These are phyloP conservation scores for Luperina nickerlii DNA, from an alignment of 2,888 invertebrate genomes.

Conservation along the genomic window DNA sequence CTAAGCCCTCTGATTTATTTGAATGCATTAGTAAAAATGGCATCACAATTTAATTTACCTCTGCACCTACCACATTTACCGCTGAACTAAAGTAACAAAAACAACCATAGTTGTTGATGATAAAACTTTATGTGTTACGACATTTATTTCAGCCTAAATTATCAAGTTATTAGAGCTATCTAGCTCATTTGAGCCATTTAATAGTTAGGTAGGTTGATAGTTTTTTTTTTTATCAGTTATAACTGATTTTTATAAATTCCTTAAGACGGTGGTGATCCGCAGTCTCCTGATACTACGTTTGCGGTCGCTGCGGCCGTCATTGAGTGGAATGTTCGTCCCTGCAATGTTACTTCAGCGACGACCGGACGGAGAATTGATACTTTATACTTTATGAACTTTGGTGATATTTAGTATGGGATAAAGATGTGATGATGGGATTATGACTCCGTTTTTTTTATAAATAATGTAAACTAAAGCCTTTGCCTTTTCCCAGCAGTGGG, in stretches of 20 bases:
- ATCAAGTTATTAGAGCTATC: neutral
- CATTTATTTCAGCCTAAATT: neutral
- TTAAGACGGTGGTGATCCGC: neutral
- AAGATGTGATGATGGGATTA: neutral
- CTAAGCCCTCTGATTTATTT: neutral
- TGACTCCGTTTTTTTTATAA: neutral
- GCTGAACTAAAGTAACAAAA: neutral
- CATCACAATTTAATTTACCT: no score
- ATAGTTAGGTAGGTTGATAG: no score
- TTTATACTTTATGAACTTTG: neutral
- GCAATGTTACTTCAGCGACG: neutral
- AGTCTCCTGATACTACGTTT: slow-evolving; percentile 10
- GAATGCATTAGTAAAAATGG: no score
- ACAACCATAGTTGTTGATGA: neutral
- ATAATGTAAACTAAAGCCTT: no score
- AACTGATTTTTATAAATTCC: slow-evolving; percentile 14
- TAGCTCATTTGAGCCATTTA: no score
- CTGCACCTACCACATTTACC: no score
- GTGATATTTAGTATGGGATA: neutral
- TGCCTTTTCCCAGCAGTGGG: no score
- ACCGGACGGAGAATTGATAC: neutral
- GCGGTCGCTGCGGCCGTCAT: slow-evolving; percentile 24
- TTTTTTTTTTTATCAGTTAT: no score
- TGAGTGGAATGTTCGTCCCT: slow-evolving; percentile 19
- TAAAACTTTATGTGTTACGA: neutral